Conservation (phyloP, 2,113 vertebrate genomes). For the Thalassoma bifasciatum region DNA sequence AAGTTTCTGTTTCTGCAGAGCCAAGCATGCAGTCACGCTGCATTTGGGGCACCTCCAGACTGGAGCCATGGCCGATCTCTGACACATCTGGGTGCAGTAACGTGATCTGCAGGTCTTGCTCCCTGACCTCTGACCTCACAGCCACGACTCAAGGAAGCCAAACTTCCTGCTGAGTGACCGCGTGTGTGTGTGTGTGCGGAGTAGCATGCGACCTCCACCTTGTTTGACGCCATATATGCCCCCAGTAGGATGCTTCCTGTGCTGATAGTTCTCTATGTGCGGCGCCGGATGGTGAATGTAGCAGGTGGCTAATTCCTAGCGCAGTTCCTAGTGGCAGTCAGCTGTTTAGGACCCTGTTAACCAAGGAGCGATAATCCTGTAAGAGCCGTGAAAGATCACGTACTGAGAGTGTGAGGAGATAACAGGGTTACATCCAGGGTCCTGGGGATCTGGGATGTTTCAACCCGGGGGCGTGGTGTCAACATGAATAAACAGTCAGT, state of each 20-base stretch:
- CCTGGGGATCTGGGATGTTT: constrained; percentile 16
- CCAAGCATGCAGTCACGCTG: constrained; percentile 40
- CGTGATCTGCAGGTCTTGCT: constrained; percentile 58
- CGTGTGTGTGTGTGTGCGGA: constrained; percentile 19
- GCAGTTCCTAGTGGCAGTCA: constrained; percentile 61
- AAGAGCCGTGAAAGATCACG: constrained; percentile 58
- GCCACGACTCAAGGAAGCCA: constrained; percentile 58
- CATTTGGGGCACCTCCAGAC: constrained; percentile 62
- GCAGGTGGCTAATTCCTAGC: constrained; percentile 77
- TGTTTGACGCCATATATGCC: constrained; percentile 60
- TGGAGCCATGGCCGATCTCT: constrained; percentile 45
- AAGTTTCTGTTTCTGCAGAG: constrained; percentile 35
- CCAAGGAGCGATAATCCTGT: constrained; percentile 63
- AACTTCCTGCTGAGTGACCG: constrained; percentile 73
- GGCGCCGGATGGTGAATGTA: not conserved
- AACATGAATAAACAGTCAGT: too few species aligned
- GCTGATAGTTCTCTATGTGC: not conserved
- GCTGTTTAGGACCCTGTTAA: constrained; percentile 72
- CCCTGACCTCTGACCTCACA: constrained; percentile 66
- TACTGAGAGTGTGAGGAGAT: constrained; percentile 27
- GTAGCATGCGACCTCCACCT: constrained; percentile 48
- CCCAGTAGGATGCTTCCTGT: constrained; percentile 39
- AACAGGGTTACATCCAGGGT: constrained; percentile 28
- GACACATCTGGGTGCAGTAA: constrained; percentile 76
- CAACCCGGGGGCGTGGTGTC: not conserved